phyloP scores from a whole-genome alignment of 2,888 invertebrate genomes.

The Entomobrya proxima region DNA sequence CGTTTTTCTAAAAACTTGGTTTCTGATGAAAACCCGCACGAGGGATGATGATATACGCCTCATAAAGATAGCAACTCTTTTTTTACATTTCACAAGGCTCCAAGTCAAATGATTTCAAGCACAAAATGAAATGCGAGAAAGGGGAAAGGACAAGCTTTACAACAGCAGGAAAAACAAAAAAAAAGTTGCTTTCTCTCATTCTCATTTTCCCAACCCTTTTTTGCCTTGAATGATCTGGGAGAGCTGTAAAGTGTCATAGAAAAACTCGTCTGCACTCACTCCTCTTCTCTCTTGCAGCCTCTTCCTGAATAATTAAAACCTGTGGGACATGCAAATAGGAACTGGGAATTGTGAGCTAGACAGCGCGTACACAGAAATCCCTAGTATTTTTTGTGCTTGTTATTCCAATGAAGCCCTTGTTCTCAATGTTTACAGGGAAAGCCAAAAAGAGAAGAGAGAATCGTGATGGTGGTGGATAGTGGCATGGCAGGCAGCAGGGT shows the following conservation, averaged over 20 bases:
- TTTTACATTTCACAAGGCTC: too few species aligned
- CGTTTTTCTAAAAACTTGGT: too few species aligned
- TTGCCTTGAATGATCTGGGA: constrained; percentile 31
- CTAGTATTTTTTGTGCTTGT: constrained; percentile 49
- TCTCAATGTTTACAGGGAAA: constrained; percentile 12
- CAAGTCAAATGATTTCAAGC: constrained; percentile 41
- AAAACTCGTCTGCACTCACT: constrained; percentile 63
- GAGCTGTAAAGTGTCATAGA: constrained; percentile 70
- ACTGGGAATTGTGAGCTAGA: constrained; percentile 74
- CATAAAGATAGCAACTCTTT: too few species aligned
- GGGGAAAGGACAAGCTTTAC: constrained; percentile 3
- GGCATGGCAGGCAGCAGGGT: too few species aligned
- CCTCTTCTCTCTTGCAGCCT: constrained; percentile 58
- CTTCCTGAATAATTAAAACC: constrained; percentile 75
- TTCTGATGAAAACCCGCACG: constrained; percentile 30
- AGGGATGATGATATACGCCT: not conserved
- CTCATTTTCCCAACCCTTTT: too few species aligned
- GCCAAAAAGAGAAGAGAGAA: too few species aligned
- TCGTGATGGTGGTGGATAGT: not conserved
- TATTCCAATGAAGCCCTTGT: constrained; percentile 33
- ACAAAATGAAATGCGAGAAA: constrained; percentile 51
- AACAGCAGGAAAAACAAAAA: not conserved
- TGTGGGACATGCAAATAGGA: constrained; percentile 76
- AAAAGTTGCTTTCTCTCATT: constrained; percentile 13
- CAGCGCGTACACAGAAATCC: constrained; percentile 64